phyloP scores from a whole-genome alignment of 2,113 vertebrate species.

The Chiloscyllium plagiosum region DNA sequence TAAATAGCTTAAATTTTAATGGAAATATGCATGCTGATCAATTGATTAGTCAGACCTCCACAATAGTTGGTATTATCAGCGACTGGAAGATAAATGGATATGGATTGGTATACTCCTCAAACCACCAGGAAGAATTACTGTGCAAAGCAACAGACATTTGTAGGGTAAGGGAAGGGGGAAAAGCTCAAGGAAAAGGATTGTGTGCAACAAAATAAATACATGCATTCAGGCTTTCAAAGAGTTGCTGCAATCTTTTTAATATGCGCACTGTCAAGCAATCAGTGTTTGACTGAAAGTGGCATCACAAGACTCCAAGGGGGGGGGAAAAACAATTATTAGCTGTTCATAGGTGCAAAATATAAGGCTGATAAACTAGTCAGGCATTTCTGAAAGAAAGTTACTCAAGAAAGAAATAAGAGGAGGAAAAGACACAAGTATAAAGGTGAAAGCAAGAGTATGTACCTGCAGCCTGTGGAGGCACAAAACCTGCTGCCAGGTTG shows the following conservation, averaged over 20 bases:
- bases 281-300: constrained; percentile 22
- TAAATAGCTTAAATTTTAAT: background rate
- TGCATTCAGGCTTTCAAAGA: constrained; percentile 3
- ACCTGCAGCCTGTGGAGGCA: constrained; percentile 79
- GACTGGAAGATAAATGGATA: background rate
- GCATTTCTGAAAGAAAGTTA: background rate
- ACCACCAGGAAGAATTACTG: background rate
- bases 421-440: background rate
- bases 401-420: background rate
- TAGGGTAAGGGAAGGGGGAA: background rate
- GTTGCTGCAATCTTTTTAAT: background rate
- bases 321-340: background rate
- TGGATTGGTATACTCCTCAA: background rate
- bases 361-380: constrained; percentile 19
- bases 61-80: background rate
- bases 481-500: constrained; percentile 83
- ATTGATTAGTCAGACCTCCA: constrained; percentile 1
- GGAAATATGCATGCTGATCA: constrained; percentile 21
- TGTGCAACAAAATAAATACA: constrained; percentile 28
- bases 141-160: background rate
- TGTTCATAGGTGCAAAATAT: background rate
- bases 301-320: constrained; percentile 1
- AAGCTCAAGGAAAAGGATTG: background rate
- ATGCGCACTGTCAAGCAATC: constrained; percentile 21
- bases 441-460: constrained; percentile 43